phyloP scores from a whole-genome alignment of 2,888 invertebrate species.

The Himalopsyche japonica region DNA sequence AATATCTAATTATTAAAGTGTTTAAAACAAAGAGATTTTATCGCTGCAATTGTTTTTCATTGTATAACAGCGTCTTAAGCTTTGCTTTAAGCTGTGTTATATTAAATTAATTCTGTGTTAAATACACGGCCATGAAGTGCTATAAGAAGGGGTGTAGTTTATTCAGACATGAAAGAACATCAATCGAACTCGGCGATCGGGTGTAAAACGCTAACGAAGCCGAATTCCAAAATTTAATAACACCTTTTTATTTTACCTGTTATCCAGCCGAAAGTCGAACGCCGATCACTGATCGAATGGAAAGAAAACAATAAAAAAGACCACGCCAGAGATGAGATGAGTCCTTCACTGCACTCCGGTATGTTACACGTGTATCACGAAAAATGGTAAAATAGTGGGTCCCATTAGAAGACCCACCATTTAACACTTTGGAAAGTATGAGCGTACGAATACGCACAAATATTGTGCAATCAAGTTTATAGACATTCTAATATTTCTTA shows the following conservation, averaged over 20 bases:
- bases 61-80: neutral
- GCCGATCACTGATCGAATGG: constrained; percentile 29
- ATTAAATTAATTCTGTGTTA: neutral
- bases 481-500: too few relatives aligned
- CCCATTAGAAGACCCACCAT: too few relatives aligned
- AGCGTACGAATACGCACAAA: too few relatives aligned
- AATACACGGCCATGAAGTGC: neutral
- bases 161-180: neutral
- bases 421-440: too few relatives aligned
- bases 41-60: neutral
- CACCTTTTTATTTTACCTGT: constrained; percentile 37
- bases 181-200: neutral
- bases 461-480: too few relatives aligned
- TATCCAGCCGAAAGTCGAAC: constrained; percentile 26
- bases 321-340: constrained; percentile 24
- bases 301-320: constrained; percentile 16
- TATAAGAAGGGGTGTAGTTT: neutral
- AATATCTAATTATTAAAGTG: too few relatives aligned
- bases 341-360: neutral
- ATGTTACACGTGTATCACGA: too few relatives aligned
- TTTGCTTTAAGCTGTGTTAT: neutral
- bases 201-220: constrained; percentile 32
- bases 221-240: constrained; percentile 39
- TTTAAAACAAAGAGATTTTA: too few relatives aligned
- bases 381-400: too few relatives aligned